Percentiles rank a stretch among this genome's conserved stretches.
phyloP scores from a whole-genome alignment of 2,113 vertebrate species.

The Cyanoramphus novaezelandiae region DNA sequence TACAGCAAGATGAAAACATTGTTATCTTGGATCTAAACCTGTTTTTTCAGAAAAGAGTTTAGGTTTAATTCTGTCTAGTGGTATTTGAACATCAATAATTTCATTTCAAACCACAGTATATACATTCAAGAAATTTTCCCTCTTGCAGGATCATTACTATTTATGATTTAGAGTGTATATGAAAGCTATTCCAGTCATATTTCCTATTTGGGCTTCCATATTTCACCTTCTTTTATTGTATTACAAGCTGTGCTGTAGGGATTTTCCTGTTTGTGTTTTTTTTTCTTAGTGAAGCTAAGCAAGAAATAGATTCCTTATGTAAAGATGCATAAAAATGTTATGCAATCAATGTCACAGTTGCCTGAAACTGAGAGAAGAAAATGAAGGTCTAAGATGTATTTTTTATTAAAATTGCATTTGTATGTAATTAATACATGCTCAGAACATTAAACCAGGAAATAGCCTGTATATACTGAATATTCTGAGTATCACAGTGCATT shows the following conservation, averaged over 20 bases:
- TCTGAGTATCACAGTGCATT: neutral
- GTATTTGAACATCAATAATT: neutral
- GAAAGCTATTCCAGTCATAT: neutral
- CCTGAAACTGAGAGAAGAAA: neutral
- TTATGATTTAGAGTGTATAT: neutral
- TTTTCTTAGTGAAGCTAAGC: neutral
- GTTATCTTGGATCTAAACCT: neutral
- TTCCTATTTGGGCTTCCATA: neutral
- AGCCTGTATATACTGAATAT: neutral
- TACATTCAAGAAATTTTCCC: neutral
- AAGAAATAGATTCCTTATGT: neutral
- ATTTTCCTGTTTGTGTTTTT: neutral
- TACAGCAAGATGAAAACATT: neutral
- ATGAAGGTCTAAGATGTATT: neutral
- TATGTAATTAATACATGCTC: neutral
- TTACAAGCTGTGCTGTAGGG: neutral
- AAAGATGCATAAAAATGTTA: neutral
- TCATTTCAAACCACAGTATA: neutral
- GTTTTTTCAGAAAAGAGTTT: neutral
- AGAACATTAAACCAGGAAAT: neutral
- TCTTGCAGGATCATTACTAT: neutral
- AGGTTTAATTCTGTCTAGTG: neutral
- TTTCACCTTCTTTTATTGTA: neutral
- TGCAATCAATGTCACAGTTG: neutral
- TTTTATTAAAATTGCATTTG: neutral